Evolutionary conservation across 2,888 invertebrate genomes (phyloP).

Genomic region (Drosophila aldrichi): DNA sequence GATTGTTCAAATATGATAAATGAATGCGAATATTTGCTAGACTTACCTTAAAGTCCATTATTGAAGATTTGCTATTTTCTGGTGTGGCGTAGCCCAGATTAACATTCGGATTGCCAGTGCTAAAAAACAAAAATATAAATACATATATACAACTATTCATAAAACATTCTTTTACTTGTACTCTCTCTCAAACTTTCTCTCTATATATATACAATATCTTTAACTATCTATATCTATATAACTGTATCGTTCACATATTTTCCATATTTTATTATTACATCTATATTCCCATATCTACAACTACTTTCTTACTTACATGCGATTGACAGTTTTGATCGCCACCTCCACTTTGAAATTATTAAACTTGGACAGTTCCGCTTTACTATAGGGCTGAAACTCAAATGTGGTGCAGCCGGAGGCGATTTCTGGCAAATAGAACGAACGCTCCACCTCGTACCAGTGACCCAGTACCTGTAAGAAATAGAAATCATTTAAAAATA

Average conservation of each 20-base stretch:
- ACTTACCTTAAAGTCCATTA: constrained; percentile 85
- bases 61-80: constrained; percentile 86
- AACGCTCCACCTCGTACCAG: constrained; percentile 92
- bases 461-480: constrained; percentile 87
- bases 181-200: background rate
- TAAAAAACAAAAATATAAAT: constrained; percentile 80
- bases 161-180: background rate
- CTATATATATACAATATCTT: background rate
- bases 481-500: constrained; percentile 5
- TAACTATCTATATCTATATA: too few relatives aligned
- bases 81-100: constrained; percentile 89
- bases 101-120: constrained; percentile 88
- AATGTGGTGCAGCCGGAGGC: constrained; percentile 89
- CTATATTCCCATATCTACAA: background rate
- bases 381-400: constrained; percentile 86
- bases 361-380: constrained; percentile 76
- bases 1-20: too few relatives aligned
- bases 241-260: too few relatives aligned
- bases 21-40: background rate
- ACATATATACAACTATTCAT: background rate
- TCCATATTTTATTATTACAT: background rate
- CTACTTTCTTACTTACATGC: constrained; percentile 87
- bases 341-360: constrained; percentile 88
- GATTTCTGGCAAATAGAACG: constrained; percentile 91
- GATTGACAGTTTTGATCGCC: constrained; percentile 88